Base-by-base conservation (phyloP, 2,888 invertebrate species). In the Tipula unca region DNA sequence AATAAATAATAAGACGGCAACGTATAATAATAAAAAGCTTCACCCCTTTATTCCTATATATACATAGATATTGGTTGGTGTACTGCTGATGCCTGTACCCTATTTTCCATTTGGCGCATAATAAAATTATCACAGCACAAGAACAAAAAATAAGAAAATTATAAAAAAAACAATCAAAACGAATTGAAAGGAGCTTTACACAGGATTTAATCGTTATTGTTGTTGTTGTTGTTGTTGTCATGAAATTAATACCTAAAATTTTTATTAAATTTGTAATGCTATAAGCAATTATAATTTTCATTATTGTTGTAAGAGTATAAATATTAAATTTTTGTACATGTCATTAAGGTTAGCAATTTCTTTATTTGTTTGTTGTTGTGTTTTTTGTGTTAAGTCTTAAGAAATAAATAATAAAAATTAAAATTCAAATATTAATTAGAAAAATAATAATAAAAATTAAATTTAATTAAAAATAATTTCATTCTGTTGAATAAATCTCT, bases 381-480 rank as follows among this genome's bases (percentile, higher is more conserved):
- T 13, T 25, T 25, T 69, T 69, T 69, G 25, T 3, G 69, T 25
- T 69, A 25, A 25, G 69, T 10, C 3, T 25, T 25, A 25, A 69
- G 25, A 20, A 69, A 69, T n/a, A 48, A 48, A 48, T 17, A 17
- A 39, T 13, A 48, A 48, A 17, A 69, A 69, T 4, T 13, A 69
- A 69, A 69, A 69, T 13, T 13, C 0, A 10, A 69, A 25, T 69
- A 69, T 69, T 69, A 69, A 69, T 69, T 69, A 69, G 10, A 25
- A 69, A 25, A 69, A 69, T 69, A 69, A 25, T 69, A 69, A 69
- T 69, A 69, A 69, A 25, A 69, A 69, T 25, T 69, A 10, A 69
- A 69, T 69, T 69, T 69, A 69, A 69, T 69, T 69, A 69, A 69
- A 69, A 69, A 69, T 69, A 69, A 69, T 69, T 69, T 69, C 10